Conservation (phyloP, 2,113 vertebrate species). For the Himantopus leucocephalus region DNA sequence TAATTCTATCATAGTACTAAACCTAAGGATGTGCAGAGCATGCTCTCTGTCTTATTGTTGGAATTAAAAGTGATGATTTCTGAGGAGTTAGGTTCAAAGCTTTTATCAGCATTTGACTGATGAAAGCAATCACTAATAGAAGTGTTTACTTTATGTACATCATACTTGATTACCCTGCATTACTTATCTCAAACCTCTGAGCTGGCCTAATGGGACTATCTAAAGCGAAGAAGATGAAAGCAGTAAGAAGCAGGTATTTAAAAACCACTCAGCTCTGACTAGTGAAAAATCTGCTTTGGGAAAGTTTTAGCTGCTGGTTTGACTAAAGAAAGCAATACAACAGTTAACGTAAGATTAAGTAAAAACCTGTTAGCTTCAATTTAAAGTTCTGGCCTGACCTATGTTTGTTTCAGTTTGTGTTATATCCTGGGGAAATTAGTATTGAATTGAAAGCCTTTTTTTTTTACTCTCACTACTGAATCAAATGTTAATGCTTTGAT, state of each 20-base stretch:
- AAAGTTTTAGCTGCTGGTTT: not conserved
- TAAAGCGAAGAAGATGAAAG: not conserved
- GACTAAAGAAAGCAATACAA: not conserved
- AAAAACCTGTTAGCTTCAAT: not conserved
- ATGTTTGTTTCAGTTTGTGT: not conserved
- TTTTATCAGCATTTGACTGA: not conserved
- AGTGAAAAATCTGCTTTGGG: not conserved
- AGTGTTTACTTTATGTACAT: not conserved
- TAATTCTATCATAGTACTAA: not conserved
- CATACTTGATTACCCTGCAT: not conserved
- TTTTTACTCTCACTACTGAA: not conserved
- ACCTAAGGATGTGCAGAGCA: not conserved
- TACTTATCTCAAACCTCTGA: not conserved
- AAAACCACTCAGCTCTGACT: not conserved
- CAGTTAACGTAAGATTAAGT: not conserved
- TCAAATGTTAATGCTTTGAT: not conserved
- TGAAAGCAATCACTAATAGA: not conserved
- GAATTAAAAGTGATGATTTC: not conserved
- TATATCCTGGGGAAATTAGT: not conserved
- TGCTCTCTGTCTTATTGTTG: not conserved
- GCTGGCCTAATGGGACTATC: not conserved
- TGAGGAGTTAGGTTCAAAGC: not conserved
- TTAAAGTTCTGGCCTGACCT: not conserved
- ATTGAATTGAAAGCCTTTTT: not conserved
- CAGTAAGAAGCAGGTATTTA: not conserved